Evolutionary conservation across 2,113 vertebrate genomes (phyloP).

Genomic region (Dolichotis patagonum): DNA sequence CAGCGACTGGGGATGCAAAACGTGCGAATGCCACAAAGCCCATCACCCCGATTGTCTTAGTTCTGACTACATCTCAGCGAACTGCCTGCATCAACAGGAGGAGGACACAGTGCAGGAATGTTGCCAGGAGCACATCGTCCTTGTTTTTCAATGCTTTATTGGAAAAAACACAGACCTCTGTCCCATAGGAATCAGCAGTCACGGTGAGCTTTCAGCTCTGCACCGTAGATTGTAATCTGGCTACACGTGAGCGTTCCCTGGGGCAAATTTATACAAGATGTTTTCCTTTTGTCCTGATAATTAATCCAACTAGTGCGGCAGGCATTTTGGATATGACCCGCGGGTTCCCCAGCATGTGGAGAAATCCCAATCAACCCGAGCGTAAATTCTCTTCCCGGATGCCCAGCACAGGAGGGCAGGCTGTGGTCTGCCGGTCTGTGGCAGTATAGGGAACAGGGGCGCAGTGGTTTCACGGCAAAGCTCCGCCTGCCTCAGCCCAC

Average conservation of each 20-base stretch:
- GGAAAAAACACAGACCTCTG: neutral
- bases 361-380: neutral
- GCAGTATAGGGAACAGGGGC: neutral
- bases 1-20: neutral
- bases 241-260: neutral
- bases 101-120: neutral
- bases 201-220: neutral
- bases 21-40: neutral
- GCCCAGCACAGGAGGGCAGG: neutral
- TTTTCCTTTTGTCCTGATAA: neutral
- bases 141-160: neutral
- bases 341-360: neutral
- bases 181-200: neutral
- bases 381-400: neutral
- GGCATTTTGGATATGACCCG: neutral
- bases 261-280: neutral
- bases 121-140: neutral
- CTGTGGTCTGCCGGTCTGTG: neutral
- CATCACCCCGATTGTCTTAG: neutral
- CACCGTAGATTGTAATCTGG: neutral
- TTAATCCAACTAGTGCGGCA: neutral
- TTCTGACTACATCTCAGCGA: slow-evolving; percentile 37
- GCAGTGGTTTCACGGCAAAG: neutral
- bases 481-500: neutral
- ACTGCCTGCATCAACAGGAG: slow-evolving; percentile 32